These are phyloP conservation scores for Bos javanicus DNA, from an alignment of 2,113 vertebrate species.

Conservation along the genomic window DNA sequence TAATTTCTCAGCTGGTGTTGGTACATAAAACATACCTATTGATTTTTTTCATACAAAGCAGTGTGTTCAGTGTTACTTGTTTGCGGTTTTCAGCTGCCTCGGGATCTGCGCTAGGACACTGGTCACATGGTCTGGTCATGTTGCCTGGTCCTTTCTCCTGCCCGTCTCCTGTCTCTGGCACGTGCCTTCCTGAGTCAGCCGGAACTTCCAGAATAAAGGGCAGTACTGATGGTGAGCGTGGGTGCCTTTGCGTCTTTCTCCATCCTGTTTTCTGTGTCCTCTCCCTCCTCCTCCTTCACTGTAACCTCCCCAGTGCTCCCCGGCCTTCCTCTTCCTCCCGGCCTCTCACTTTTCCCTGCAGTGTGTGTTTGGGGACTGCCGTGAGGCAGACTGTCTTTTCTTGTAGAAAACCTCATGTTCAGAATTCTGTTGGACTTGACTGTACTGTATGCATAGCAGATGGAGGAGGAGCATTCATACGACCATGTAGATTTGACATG, in stretches of 20 bases:
- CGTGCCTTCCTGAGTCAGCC: neutral
- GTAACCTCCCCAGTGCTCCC: accelerated
- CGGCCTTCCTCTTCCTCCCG: accelerated
- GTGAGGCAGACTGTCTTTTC: neutral
- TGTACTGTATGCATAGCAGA: accelerated
- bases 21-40: neutral
- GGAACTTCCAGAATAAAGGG: neutral
- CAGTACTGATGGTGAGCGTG: accelerated
- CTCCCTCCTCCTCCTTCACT: neutral
- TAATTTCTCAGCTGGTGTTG: neutral
- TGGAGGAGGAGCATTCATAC: accelerated
- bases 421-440: neutral
- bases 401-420: neutral
- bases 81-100: neutral
- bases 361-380: neutral
- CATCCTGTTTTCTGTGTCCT: accelerated
- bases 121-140: neutral
- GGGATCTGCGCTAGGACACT: neutral
- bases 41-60: neutral
- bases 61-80: neutral
- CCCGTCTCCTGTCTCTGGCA: neutral
- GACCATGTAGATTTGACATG: neutral
- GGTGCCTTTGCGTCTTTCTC: neutral
- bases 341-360: neutral
- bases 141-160: neutral